Evolutionary conservation across 92 coral and sea anemone genomes (phyloP).

Genomic region (Pocillopora meandrina): DNA sequence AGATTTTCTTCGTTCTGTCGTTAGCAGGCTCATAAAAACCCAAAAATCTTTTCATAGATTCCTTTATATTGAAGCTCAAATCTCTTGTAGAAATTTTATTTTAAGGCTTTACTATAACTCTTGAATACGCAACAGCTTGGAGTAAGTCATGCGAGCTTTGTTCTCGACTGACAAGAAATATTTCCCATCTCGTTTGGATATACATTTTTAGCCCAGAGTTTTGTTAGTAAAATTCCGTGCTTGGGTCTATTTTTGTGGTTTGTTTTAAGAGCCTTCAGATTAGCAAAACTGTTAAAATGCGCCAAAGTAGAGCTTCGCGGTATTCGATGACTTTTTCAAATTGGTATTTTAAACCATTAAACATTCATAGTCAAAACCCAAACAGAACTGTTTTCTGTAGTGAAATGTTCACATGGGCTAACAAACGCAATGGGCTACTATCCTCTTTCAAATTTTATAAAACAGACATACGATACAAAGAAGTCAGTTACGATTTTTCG

Average conservation of each 20-base stretch:
- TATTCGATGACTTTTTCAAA: conserved; percentile 62
- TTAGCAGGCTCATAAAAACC: conserved; percentile 5
- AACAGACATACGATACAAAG: too few relatives aligned
- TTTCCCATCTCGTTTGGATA: background rate
- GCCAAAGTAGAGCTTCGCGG: conserved; percentile 6
- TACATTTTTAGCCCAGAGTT: background rate
- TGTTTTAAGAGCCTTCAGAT: conserved; percentile 12
- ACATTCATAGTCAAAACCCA: conserved; percentile 52
- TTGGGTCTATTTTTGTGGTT: conserved; percentile 3
- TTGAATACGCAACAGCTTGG: background rate
- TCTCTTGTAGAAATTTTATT: background rate
- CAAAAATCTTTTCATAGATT: background rate
- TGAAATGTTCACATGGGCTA: background rate
- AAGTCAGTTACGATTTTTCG: background rate
- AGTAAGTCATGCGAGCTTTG: conserved; percentile 5
- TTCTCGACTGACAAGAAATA: conserved; percentile 3
- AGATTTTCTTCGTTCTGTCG: conserved; percentile 25
- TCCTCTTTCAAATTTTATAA: background rate
- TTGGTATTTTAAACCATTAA: conserved; percentile 68
- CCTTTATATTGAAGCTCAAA: background rate
- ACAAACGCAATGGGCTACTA: background rate
- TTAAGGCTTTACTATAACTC: background rate
- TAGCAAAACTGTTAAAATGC: conserved; percentile 7
- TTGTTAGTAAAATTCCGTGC: background rate
- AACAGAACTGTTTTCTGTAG: background rate